Evolutionary conservation across 1,140 invertebrate species (phyloP), one percentile per base, ranked within the genome.

Genomic region (Stegodyphus dumicola): DNA sequence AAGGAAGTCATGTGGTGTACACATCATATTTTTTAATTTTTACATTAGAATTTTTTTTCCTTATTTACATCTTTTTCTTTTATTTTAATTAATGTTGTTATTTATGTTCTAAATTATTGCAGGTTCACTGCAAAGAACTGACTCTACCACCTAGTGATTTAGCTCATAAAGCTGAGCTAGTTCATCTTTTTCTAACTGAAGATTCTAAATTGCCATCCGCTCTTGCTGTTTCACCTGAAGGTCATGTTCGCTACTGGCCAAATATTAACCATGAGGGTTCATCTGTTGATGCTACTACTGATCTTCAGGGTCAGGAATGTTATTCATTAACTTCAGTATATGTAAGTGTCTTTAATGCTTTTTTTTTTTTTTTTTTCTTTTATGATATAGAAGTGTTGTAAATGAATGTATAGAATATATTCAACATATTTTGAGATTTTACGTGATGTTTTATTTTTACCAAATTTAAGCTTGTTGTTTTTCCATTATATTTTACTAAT

Each of bases 191-290:
- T 89, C 91, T 94, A 69, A 91, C 92, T 6, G 91, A 92, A 86
- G 93, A 94, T 13, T 93, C 93, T 84, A 94, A 95, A 77, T 93
- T 94, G 87, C 95, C 96, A 51, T 94, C 95, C 10, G 97, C 96
- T 89, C 94, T 98, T 88, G 96, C 96, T 64, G 96, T 97, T 0
- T 98, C 96, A 11, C 96, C 97, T 49, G 97, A 98, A 90, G 97
- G 97, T n/a, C 92, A 94, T 56, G 94, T 97, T 5, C 92, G 96
- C 15, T 98, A 95, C 90, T 99, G 97, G 97, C 92, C 95, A 0
- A 96, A 94, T 52, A 94, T 98, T 65, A 94, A 95, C 0, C 96
- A 98, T 89, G 96, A 97, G 89, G 94, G 94, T 6, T 93, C 94
- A 9, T 96, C 94, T n/a, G 92, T 94, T 13, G 96, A 98, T 91